Percentiles rank a stretch among this genome's conserved stretches.
These are phyloP conservation scores for Thalassoma bifasciatum DNA, from an alignment of 2,113 vertebrate genomes.

Conservation along the genomic window DNA sequence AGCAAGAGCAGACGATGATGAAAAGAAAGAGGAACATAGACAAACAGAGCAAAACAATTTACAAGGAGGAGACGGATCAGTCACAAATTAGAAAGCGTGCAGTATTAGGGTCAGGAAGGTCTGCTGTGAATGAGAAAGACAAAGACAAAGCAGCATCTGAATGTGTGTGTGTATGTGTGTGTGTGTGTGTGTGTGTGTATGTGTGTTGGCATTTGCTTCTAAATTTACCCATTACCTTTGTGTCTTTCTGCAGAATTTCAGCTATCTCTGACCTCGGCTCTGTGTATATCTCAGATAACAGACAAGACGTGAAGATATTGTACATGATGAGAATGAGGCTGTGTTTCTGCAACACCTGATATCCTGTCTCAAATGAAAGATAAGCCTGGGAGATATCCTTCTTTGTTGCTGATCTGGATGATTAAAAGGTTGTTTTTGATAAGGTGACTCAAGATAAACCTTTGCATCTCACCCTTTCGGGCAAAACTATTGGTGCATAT, in stretches of 20 bases:
- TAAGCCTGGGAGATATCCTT: constrained; percentile 64
- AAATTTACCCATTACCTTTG: constrained; percentile 32
- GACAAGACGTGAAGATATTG: constrained; percentile 42
- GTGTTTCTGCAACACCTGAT: constrained; percentile 59
- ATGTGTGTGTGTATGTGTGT: too few species aligned
- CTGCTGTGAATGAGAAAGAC: constrained; percentile 50
- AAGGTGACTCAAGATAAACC: constrained; percentile 61
- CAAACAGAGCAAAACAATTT: constrained; percentile 33
- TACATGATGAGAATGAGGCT: constrained; percentile 54
- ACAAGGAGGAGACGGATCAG: constrained; percentile 33
- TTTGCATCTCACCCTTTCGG: constrained; percentile 48
- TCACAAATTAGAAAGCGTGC: constrained; percentile 42
- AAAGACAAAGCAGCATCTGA: constrained; percentile 1
- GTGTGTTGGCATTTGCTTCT: constrained; percentile 26
- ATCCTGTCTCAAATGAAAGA: constrained; percentile 73
- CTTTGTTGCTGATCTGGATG: constrained; percentile 45
- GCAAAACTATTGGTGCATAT: constrained; percentile 2
- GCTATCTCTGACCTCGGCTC: constrained; percentile 50
- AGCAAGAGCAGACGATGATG: constrained; percentile 36
- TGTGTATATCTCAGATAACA: constrained; percentile 34
- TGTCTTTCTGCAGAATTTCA: constrained; percentile 43
- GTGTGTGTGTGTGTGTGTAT: too few species aligned
- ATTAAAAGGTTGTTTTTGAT: constrained; percentile 71
- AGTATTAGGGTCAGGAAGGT: constrained; percentile 39
- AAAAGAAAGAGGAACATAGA: constrained; percentile 41